These are phyloP conservation scores for Sebastes kiyomatsui DNA, from an alignment of 2,797 vertebrate species.

Conservation along the genomic window DNA sequence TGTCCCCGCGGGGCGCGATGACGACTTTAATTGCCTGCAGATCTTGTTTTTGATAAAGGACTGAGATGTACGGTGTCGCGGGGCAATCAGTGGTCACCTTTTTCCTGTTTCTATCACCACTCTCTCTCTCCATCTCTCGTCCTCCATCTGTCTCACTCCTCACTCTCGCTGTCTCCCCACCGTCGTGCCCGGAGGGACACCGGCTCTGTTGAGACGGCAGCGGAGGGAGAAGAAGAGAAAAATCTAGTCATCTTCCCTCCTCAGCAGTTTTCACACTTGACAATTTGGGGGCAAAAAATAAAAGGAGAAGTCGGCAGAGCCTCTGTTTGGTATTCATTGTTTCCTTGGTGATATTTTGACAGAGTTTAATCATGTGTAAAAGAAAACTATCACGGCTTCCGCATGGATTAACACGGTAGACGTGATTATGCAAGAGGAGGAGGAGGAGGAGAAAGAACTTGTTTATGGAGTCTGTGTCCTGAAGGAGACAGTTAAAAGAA, in stretches of 20 bases:
- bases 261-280: constrained; percentile 63
- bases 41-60: constrained; percentile 59
- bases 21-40: constrained; percentile 52
- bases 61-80: constrained; percentile 18
- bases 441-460: constrained; percentile 25
- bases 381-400: constrained; percentile 57
- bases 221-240: not conserved
- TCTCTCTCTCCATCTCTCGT: not conserved
- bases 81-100: constrained; percentile 49
- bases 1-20: constrained; percentile 21
- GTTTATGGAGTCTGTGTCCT: constrained; percentile 47
- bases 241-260: constrained; percentile 19
- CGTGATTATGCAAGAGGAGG: constrained; percentile 48
- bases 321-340: constrained; percentile 65
- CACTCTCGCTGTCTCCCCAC: not conserved
- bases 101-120: constrained; percentile 14
- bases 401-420: constrained; percentile 55
- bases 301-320: constrained; percentile 18
- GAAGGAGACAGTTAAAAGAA: constrained; percentile 40
- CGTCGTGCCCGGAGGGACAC: constrained; percentile 22
- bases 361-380: constrained; percentile 68
- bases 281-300: constrained; percentile 36
- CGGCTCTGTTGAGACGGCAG: constrained; percentile 5
- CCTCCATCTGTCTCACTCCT: constrained; percentile 27
- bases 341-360: constrained; percentile 63